Percentiles rank a stretch among this genome's conserved stretches.
Evolutionary conservation across 2,797 vertebrate genomes (phyloP).

Genomic region (Melanotaenia boesemani): DNA sequence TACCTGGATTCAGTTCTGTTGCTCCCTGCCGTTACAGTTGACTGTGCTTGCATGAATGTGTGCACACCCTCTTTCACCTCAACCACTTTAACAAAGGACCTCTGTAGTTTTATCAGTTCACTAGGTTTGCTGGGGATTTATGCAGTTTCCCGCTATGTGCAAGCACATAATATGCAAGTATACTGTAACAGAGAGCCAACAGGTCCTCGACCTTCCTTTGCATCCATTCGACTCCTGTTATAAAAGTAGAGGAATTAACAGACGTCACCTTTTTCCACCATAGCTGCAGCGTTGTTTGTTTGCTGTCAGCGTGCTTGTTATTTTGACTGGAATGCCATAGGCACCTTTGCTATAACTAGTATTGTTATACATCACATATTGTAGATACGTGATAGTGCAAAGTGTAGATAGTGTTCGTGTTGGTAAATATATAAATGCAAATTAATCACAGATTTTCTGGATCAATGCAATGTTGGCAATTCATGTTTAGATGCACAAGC

Average conservation of each 20-base stretch:
- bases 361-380: not conserved
- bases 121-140: conserved; percentile 31
- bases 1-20: conserved; percentile 45
- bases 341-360: not conserved
- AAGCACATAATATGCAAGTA: conserved; percentile 12
- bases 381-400: too few species aligned
- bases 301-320: not conserved
- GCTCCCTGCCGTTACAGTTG: conserved; percentile 16
- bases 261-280: not conserved
- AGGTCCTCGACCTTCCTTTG: conserved; percentile 13
- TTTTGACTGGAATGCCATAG: not conserved
- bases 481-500: conserved; percentile 25
- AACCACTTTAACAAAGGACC: conserved; percentile 53
- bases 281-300: not conserved
- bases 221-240: conserved; percentile 8
- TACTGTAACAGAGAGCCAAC: conserved; percentile 17
- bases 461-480: not conserved
- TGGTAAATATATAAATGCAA: not conserved
- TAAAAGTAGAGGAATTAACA: not conserved
- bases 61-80: conserved; percentile 9
- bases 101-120: conserved; percentile 56
- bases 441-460: not conserved
- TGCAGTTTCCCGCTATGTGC: conserved; percentile 4
- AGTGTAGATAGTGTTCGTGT: too few species aligned
- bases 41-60: conserved; percentile 5